A percentile compares a stretch with the other conserved stretches of the same genome.
These are phyloP conservation scores for Pygoscelis adeliae DNA, from an alignment of 2,113 vertebrate genomes.

Conservation along the genomic window DNA sequence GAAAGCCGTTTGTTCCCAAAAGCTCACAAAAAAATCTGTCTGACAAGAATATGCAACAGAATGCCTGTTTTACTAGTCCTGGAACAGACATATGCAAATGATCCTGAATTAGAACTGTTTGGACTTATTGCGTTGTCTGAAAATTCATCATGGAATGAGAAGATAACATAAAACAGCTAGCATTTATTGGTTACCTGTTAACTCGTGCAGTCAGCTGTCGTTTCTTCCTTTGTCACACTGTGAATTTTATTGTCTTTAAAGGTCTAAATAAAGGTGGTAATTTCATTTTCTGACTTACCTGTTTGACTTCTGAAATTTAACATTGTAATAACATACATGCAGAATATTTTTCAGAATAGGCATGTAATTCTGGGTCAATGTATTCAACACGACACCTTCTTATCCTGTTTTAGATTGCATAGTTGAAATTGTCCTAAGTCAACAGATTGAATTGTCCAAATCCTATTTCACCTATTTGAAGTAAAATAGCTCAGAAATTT, in stretches of 20 bases:
- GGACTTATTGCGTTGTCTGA: neutral
- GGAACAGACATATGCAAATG: neutral
- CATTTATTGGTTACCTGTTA: neutral
- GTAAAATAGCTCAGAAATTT: slow-evolving; percentile 1
- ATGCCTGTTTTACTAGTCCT: neutral
- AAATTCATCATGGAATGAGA: neutral
- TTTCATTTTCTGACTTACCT: neutral
- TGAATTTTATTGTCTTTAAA: neutral
- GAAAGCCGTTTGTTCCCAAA: neutral
- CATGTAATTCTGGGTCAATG: neutral
- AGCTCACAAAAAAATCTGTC: neutral
- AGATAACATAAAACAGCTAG: neutral
- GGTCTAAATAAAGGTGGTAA: neutral
- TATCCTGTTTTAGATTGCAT: neutral
- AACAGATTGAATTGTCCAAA: neutral
- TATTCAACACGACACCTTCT: neutral
- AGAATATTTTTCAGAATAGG: neutral
- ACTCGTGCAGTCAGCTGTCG: neutral
- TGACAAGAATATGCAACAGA: neutral
- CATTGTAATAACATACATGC: neutral
- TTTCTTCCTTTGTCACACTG: neutral
- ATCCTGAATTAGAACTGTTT: neutral
- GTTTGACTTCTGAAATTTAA: neutral
- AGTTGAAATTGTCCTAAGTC: neutral
- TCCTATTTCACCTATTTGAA: neutral